Percentiles rank a stretch among this genome's conserved stretches.
Conservation (phyloP, 2,113 vertebrate genomes). For the Neogale vison region DNA sequence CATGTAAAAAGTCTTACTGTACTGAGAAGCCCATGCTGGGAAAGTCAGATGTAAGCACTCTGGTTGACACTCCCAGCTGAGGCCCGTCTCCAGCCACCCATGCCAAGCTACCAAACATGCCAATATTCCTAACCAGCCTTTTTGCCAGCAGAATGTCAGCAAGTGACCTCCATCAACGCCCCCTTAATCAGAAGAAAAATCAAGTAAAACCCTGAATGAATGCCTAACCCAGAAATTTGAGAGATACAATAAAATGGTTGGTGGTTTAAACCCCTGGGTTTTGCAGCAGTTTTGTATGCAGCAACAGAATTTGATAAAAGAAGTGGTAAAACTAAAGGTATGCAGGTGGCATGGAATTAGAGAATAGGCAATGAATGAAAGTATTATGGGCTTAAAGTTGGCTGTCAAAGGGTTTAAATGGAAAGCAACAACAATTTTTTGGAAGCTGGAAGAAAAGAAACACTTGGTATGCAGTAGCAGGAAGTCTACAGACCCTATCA, state of each 20-base stretch:
- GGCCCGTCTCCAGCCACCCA: not conserved
- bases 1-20: not conserved
- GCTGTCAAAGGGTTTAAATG: not conserved
- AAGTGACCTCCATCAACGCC: not conserved
- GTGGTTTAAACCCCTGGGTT: not conserved
- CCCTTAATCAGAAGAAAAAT: not conserved
- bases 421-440: not conserved
- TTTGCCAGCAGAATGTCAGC: not conserved
- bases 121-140: not conserved
- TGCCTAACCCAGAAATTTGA: not conserved
- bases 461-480: not conserved
- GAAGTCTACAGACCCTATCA: not conserved
- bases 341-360: too few relatives aligned
- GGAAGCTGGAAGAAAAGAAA: not conserved
- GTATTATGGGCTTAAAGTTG: too few relatives aligned
- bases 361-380: not conserved
- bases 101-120: not conserved
- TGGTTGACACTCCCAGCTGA: not conserved
- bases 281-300: not conserved
- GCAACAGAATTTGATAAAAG: not conserved
- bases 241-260: not conserved
- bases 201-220: not conserved
- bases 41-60: not conserved
- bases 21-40: not conserved
- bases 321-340: not conserved